A percentile compares a stretch with the other conserved stretches of the same genome.
phyloP scores from a whole-genome alignment of 2,797 vertebrate genomes.

The Yasuhikotakia modesta region DNA sequence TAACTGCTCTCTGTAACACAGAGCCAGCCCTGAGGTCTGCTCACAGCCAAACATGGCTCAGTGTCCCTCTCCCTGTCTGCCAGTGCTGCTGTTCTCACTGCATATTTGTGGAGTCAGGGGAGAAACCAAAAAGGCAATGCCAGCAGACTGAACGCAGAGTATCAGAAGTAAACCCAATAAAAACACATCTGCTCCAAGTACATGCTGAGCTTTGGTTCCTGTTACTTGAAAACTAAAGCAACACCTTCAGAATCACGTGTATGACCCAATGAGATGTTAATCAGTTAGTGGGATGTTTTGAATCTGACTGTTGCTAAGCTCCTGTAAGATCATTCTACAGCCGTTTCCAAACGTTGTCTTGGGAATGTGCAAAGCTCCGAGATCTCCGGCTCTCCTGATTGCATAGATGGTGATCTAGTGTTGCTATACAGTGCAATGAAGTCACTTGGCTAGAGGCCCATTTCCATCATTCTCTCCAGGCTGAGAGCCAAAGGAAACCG shows the following conservation, averaged over 20 bases:
- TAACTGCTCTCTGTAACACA: conserved; percentile 14
- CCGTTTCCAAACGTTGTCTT: conserved; percentile 19
- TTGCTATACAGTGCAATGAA: conserved; percentile 73
- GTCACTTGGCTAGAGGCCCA: conserved; percentile 79
- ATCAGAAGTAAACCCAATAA: conserved; percentile 74
- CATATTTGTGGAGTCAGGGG: conserved; percentile 69
- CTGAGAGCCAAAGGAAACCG: conserved; percentile 75
- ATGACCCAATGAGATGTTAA: conserved; percentile 7
- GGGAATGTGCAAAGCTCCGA: conserved; percentile 25
- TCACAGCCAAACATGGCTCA: conserved; percentile 53
- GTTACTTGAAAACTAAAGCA: conserved; percentile 16
- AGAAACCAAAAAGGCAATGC: conserved; percentile 50
- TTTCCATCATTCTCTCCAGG: conserved; percentile 76
- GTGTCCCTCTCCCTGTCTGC: conserved; percentile 59
- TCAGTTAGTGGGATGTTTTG: background rate
- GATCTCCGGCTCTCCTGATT: conserved; percentile 52
- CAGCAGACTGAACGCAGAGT: conserved; percentile 51
- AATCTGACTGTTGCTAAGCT: conserved; percentile 26
- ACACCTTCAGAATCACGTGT: background rate
- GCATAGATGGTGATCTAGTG: conserved; percentile 70
- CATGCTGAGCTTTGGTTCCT: conserved; percentile 41
- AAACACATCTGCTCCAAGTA: conserved; percentile 79
- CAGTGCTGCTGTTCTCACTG: conserved; percentile 58
- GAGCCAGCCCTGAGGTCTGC: conserved; percentile 27
- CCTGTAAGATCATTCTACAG: conserved; percentile 25